Evolutionary conservation across 2,888 invertebrate genomes (phyloP), one percentile per base, ranked within the genome.

Genomic region (Dermolepida albohirtum): DNA sequence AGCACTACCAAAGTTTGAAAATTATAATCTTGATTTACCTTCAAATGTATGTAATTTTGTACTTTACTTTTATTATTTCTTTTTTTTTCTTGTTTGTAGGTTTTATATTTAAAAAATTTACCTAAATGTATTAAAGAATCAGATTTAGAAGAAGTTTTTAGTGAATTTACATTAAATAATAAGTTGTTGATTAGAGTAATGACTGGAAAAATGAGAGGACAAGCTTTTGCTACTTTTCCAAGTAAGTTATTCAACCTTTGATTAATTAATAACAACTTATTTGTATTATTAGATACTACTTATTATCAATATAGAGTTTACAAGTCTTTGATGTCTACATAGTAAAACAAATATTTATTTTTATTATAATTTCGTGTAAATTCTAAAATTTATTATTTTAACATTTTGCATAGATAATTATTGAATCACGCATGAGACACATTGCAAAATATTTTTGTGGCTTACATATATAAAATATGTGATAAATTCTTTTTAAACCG

Each of bases 61-160:
- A 40, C 12, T n/a, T 64, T 12, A 40, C 6, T 34, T 14, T 6
- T 12, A 2, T 10, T 5, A 12, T 14, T 41, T 5, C 12, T 59
- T 52, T 66, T 34, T 67, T 43, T 65, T 67, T 49, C 14, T 34
- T 0, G 2, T 29, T 79, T 79, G 4, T 76, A 88, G 87, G 82
- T 84, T 7, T 78, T 89, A 8, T 88, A 85, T 76, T 73, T 88
- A 14, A 88, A 88, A 81, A 89, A 89, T 78, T 84, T 89, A 70
- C 81, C 85, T 0, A 82, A 85, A 8, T 76, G 79, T 55, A 83
- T 87, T 5, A 82, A 78, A 2, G 83, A 85, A 73, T 83, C 83
- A 14, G 85, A 86, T 73, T 76, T 88, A n/a, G 82, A 83, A 0
- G 68, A 83, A 8, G 74, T 88, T 27, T 87, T 88, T 79, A 82